These are phyloP conservation scores for Poliocrania exsul DNA, from an alignment of 2,797 vertebrate species.

Conservation along the genomic window DNA sequence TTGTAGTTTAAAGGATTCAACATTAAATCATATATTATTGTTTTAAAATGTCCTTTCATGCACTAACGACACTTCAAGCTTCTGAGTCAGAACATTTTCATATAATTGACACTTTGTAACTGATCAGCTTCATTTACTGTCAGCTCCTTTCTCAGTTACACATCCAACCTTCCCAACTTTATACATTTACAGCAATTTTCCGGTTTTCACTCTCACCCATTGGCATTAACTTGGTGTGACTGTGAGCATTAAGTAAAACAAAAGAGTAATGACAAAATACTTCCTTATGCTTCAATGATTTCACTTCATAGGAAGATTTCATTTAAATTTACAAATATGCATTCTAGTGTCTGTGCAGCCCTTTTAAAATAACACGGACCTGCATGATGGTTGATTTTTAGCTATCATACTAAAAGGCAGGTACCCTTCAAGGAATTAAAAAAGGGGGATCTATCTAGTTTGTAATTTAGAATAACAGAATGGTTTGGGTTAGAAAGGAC, in stretches of 20 bases:
- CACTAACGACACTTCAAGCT: neutral
- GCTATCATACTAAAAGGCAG: neutral
- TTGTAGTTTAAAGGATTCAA: neutral
- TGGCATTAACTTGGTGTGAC: neutral
- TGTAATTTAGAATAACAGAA: neutral
- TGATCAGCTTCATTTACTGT: conserved; percentile 22
- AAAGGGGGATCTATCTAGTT: neutral
- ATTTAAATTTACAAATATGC: neutral
- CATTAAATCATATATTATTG: neutral
- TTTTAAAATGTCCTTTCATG: conserved; percentile 1
- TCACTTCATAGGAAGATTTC: neutral
- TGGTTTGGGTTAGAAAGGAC: neutral
- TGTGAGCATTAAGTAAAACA: neutral
- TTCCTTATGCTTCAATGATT: neutral
- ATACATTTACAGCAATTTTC: neutral
- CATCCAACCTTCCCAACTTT: neutral
- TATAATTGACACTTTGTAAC: conserved; percentile 21
- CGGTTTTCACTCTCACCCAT: neutral
- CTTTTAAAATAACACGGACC: neutral
- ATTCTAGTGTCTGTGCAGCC: neutral
- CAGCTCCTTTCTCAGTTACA: neutral
- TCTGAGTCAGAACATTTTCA: neutral
- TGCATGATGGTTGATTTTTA: fast-evolving
- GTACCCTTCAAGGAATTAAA: neutral
- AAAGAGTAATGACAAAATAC: neutral